A percentile compares a stretch with the other conserved stretches of the same genome.
phyloP scores from a whole-genome alignment of 2,888 invertebrate genomes.

The Tenthredo livida region DNA sequence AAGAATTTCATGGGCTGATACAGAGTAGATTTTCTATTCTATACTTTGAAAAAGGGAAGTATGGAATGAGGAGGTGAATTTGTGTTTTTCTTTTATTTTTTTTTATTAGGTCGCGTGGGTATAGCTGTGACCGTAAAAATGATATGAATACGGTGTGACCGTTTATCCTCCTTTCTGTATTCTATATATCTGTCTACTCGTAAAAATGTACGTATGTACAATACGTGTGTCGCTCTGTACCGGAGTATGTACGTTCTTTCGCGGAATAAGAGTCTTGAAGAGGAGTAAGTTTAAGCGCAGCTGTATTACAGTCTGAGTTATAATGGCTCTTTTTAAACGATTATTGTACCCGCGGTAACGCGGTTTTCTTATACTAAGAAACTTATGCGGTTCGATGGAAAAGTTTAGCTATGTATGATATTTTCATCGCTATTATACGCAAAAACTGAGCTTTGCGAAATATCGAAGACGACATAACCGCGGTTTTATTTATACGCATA shows the following conservation, averaged over 20 bases:
- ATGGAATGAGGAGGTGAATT: not conserved
- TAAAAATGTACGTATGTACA: not conserved
- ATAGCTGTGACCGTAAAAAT: constrained; percentile 6
- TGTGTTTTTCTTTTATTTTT: not conserved
- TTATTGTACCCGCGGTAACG: not conserved
- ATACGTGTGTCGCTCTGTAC: not conserved
- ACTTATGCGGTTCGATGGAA: not conserved
- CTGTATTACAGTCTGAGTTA: not conserved
- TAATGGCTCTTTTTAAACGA: constrained; percentile 17
- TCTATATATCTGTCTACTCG: constrained; percentile 4
- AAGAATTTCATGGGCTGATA: not conserved
- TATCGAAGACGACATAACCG: not conserved
- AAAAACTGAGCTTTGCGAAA: not conserved
- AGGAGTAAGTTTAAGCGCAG: not conserved
- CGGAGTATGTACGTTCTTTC: not conserved
- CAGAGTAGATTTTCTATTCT: not conserved
- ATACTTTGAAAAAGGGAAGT: not conserved
- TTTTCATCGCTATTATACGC: not conserved
- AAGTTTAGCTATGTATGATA: not conserved
- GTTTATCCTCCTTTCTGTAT: constrained; percentile 7
- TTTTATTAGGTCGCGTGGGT: not conserved
- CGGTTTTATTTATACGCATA: not conserved
- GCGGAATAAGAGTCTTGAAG: not conserved
- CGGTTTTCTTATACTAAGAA: not conserved
- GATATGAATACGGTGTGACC: not conserved